phyloP scores from a whole-genome alignment of 2,888 invertebrate genomes.

The Pristionchus entomophagus region DNA sequence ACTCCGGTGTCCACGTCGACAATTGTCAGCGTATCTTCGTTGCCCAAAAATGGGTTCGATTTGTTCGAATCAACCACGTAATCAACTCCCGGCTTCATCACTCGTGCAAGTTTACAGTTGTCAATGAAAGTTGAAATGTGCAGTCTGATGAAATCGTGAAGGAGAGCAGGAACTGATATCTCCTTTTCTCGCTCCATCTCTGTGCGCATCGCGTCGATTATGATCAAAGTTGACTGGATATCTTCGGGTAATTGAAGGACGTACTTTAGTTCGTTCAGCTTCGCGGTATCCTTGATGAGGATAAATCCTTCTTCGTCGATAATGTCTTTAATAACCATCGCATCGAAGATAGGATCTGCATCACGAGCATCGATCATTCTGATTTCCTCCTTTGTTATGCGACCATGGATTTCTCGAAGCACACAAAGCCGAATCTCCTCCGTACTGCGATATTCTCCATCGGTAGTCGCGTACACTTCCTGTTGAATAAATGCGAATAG shows the following conservation, averaged over 20 bases:
- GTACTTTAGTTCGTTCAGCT: not conserved
- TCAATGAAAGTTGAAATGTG: not conserved
- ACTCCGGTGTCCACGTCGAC: constrained; percentile 74
- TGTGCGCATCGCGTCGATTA: not conserved
- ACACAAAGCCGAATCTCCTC: not conserved
- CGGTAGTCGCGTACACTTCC: not conserved
- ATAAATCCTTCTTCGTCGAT: not conserved
- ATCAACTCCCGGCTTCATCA: not conserved
- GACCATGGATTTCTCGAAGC: not conserved
- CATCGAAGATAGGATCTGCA: not conserved
- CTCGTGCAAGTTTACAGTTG: not conserved
- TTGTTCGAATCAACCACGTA: constrained; percentile 53
- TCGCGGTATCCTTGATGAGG: not conserved
- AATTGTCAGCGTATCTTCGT: constrained; percentile 45
- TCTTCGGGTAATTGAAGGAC: not conserved
- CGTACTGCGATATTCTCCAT: not conserved
- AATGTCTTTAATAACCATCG: not conserved
- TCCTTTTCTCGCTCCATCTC: not conserved
- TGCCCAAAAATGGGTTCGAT: not conserved
- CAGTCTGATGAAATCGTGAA: not conserved
- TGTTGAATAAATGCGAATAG: not conserved
- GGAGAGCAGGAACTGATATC: not conserved
- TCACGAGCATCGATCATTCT: not conserved
- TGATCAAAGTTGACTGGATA: not conserved
- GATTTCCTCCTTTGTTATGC: not conserved